Base-by-base conservation (phyloP, 1,140 invertebrate genomes). In the Drosophila setifemur region DNA sequence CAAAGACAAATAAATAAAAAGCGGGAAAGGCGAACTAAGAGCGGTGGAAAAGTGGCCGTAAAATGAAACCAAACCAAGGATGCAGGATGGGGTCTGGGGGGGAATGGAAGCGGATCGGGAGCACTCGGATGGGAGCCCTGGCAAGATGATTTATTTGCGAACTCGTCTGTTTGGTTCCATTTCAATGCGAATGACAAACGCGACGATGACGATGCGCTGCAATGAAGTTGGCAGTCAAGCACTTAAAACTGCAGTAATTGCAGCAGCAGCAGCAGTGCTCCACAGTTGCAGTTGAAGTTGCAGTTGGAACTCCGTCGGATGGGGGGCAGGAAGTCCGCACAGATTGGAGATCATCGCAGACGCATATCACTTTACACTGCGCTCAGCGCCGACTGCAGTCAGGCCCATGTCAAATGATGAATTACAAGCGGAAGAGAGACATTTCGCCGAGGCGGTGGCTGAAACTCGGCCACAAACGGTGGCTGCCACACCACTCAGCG, bases 361-460 rank as follows among this genome's bases (percentile, higher is more conserved):
- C 64, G 45, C 73, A 66, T 71, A 78, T 73, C 75, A 81, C 77
- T 81, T 82, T 67, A 75, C 66, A 61, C 57, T 58, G 67, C 33
- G 26, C n/a, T 69, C 53, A 49, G 68, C 42, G 67, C 45, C 54
- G 47, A 72, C 39, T 49, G 40, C 44, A 58, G 47, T 12, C 69
- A 73, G 79, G 67, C 37, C 50, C 76, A 79, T 76, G 79, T 88
- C 81, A 86, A 86, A 89, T 89, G 87, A 89, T 89, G 87, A 87
- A 89, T 89, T 86, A 83, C 87, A 89, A 89, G 75, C 87, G 87
- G 87, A 89, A 89, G 87, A 89, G 68, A 83, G 79, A 83, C 81
- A 83, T 83, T 78, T 83, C 81, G 64, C 55, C 7, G 42, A 42
- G 76, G 63, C 78, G 60, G 35, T 64, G 54, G 31, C 55, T 11